These are phyloP conservation scores for Scaptomyza pallida DNA, from an alignment of 1,140 invertebrate genomes.

Conservation along the genomic window DNA sequence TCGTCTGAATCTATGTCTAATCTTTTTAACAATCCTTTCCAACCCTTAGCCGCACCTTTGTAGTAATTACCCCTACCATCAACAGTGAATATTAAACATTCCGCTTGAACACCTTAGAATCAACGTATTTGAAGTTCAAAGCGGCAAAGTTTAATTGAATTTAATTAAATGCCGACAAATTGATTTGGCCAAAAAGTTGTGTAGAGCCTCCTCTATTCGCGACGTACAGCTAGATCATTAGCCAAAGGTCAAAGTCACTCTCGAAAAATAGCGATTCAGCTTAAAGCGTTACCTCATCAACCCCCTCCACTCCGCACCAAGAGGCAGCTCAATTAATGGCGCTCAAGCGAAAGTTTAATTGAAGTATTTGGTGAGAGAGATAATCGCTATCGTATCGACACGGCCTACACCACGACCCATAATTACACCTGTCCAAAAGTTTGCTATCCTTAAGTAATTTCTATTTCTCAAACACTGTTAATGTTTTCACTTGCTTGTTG, in stretches of 20 bases:
- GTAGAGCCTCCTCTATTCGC: not conserved
- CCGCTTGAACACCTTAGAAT: constrained; percentile 21
- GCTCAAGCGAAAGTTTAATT: constrained; percentile 75
- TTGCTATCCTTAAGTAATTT: constrained; percentile 28
- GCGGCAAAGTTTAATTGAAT: constrained; percentile 72
- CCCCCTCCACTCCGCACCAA: not conserved
- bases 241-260: constrained; percentile 48
- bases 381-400: constrained; percentile 41
- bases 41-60: not conserved
- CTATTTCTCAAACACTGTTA: constrained; percentile 45
- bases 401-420: constrained; percentile 44
- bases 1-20: too few species aligned
- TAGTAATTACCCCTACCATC: constrained; percentile 28
- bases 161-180: constrained; percentile 80
- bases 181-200: constrained; percentile 63
- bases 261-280: not conserved
- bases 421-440: constrained; percentile 76
- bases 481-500: constrained; percentile 3
- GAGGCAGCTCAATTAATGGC: constrained; percentile 65
- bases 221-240: constrained; percentile 33
- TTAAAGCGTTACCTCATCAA: constrained; percentile 22
- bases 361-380: constrained; percentile 47
- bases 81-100: constrained; percentile 50
- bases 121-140: constrained; percentile 30
- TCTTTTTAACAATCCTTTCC: not conserved